Percentiles rank a stretch among this genome's conserved stretches.
phyloP scores from a whole-genome alignment of 1,140 invertebrate species.

The Tyrophagus putrescentiae region DNA sequence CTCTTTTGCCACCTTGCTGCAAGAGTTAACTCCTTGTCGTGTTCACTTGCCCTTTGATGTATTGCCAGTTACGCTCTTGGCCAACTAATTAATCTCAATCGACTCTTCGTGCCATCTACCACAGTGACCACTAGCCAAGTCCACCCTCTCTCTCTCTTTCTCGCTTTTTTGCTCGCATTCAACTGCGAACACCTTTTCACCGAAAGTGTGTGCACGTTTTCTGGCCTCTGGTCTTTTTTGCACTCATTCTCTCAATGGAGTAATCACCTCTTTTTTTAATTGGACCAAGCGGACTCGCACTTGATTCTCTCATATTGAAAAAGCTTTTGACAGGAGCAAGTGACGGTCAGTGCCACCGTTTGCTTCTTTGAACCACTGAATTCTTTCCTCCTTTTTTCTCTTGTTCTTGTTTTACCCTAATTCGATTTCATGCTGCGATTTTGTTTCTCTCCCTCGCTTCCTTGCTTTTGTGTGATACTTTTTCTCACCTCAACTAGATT shows the following conservation, averaged over 20 bases:
- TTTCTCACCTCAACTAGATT: slow-evolving; percentile 13
- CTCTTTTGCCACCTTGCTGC: too few relatives aligned
- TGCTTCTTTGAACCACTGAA: too few relatives aligned
- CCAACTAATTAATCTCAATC: slow-evolving; percentile 14
- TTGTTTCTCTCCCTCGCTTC: slow-evolving; percentile 9
- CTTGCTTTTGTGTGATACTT: slow-evolving; percentile 3
- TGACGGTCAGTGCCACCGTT: not conserved
- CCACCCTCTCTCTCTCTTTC: too few relatives aligned
- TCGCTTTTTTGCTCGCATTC: too few relatives aligned
- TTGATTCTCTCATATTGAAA: not conserved
- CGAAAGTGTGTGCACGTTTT: not conserved
- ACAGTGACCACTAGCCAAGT: too few relatives aligned
- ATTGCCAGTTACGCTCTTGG: not conserved
- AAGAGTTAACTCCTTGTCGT: too few relatives aligned
- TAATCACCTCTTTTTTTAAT: not conserved
- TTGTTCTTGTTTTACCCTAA: slow-evolving; percentile 10
- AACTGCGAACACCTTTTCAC: too few relatives aligned
- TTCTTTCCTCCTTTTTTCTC: not conserved
- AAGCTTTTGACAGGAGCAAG: not conserved
- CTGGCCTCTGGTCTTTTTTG: not conserved
- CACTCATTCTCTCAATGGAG: not conserved
- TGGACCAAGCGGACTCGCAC: slow-evolving; percentile 1
- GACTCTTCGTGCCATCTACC: not conserved
- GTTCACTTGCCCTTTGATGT: too few relatives aligned
- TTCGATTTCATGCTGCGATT: slow-evolving; percentile 1